Conservation (phyloP, 92 coral and sea anemone genomes). For the Bergia sp. region DNA sequence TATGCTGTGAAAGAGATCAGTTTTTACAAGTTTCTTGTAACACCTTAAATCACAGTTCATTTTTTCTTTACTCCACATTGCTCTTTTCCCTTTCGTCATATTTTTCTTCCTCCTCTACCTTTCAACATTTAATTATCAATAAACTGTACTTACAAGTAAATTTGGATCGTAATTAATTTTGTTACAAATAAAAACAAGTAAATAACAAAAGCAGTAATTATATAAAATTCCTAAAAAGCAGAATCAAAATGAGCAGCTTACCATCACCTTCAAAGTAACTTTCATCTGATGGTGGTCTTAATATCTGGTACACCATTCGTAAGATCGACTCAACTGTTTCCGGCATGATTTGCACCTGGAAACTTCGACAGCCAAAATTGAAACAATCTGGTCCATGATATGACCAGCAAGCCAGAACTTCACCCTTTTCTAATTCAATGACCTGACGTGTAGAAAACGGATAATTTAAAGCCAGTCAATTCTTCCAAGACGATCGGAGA, state of each 20-base stretch:
- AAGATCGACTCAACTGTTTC: neutral
- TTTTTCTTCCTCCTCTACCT: no score
- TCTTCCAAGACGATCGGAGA: neutral
- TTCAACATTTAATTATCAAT: no score
- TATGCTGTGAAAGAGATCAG: no score
- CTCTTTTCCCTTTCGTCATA: no score
- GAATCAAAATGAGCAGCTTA: neutral
- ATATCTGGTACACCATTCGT: neutral
- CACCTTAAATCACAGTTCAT: no score
- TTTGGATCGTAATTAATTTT: neutral
- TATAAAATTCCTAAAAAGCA: no score
- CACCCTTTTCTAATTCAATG: slow-evolving; percentile 12
- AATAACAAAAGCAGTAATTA: no score
- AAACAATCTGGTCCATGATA: slow-evolving; percentile 32
- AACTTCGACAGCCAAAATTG: slow-evolving; percentile 20
- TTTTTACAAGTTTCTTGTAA: no score
- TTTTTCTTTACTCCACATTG: no score
- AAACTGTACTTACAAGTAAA: neutral
- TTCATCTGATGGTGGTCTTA: neutral
- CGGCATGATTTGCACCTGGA: slow-evolving; percentile 1
- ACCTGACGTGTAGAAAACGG: slow-evolving; percentile 8
- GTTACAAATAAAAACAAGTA: neutral
- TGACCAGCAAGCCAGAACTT: slow-evolving; percentile 21
- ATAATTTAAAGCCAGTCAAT: neutral
- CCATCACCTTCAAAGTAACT: neutral